Evolutionary conservation across 2,888 invertebrate species (phyloP), one percentile per base, ranked within the genome.

Genomic region (Camptogramma bilineatum): DNA sequence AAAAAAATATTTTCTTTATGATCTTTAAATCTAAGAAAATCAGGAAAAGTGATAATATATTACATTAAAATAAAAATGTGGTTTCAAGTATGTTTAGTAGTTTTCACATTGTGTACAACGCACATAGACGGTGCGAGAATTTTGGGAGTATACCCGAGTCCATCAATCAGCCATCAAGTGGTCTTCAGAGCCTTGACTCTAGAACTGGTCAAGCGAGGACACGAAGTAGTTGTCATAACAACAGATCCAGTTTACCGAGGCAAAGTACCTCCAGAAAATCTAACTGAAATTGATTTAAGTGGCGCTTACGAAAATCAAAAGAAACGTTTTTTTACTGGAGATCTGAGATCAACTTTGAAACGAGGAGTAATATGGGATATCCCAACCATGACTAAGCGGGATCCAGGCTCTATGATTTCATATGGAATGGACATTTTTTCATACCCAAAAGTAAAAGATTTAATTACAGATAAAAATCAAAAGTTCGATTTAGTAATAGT

Each of bases 151-250:
- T 75, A 83, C 50, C 78, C 88, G 0, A 68, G 73, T 4, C 82
- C 88, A 1, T 83, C 88, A 0, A 74, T 86, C 34, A 91, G 89
- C 61, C 91, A 91, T 64, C 87, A 88, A 69, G 72, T 83, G 0
- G 81, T 86, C 0, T 87, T 79, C 55, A 75, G 79, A 39, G 73
- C 79, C 0, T 61, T 90, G 0, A 79, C 81, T 10, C 63, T 77
- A 7, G 86, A 85, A 47, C 69, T 93, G 17, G 78, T 80, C 0
- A 78, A 0, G n/a, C n/a, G n/a, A n/a, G n/a, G n/a, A n/a, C n/a
- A n/a, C n/a, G n/a, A n/a, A n/a, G n/a, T n/a, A n/a, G 80, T 84
- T 0, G 74, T 87, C 0, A 60, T 88, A 0, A 87, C 90, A 1
- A 57, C 90, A 1, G 56, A 87, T 62, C 87, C 88, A 2, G 63